These are phyloP conservation scores for Upupa epops DNA, from an alignment of 2,113 vertebrate species.

Conservation along the genomic window DNA sequence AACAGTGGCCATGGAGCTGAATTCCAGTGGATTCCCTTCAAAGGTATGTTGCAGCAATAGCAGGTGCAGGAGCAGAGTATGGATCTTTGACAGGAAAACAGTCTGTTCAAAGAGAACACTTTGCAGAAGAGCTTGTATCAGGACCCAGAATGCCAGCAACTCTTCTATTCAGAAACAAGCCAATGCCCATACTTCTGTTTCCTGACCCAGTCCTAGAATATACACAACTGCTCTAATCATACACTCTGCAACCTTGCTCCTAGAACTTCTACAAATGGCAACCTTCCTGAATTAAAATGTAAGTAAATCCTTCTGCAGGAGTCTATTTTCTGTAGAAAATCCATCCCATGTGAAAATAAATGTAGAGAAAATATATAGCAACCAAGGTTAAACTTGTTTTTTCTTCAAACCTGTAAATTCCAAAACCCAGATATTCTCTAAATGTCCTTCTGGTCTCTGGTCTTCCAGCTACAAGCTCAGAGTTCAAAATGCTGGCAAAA, in stretches of 20 bases:
- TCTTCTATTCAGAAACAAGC: neutral
- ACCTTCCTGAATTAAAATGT: conserved; percentile 33
- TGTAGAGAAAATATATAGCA: conserved; percentile 35
- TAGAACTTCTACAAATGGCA: neutral
- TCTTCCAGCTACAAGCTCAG: conserved; percentile 30
- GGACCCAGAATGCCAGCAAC: neutral
- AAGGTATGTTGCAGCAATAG: neutral
- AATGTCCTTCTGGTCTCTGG: conserved; percentile 35
- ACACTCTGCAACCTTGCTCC: neutral
- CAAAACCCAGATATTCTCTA: conserved; percentile 30
- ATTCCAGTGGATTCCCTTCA: neutral
- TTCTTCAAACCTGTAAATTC: neutral
- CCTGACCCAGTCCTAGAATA: neutral
- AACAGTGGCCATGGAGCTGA: neutral
- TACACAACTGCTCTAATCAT: neutral
- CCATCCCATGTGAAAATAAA: conserved; percentile 66
- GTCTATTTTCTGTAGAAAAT: conserved; percentile 56
- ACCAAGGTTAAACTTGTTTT: conserved; percentile 15
- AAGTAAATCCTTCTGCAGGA: neutral
- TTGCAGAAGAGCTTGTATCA: neutral
- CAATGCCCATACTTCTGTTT: neutral
- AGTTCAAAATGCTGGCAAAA: neutral
- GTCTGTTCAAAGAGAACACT: neutral
- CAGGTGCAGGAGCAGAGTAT: neutral
- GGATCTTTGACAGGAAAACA: neutral